These are phyloP conservation scores for Lithophane socia DNA, from an alignment of 2,888 invertebrate genomes.

Conservation along the genomic window DNA sequence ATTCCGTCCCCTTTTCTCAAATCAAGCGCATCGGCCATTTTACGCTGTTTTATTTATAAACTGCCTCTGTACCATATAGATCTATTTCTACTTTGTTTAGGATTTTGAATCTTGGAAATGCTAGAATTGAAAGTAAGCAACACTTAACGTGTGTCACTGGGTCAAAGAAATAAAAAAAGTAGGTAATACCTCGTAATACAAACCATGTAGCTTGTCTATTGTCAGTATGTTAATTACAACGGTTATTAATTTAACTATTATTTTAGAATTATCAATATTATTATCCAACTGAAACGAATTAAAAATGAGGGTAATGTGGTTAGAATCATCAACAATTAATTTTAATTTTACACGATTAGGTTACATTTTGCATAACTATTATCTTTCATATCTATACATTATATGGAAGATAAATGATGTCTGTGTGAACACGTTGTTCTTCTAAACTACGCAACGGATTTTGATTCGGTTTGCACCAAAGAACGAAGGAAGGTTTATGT, in stretches of 20 bases:
- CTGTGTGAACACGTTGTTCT: not conserved
- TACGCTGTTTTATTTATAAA: too few relatives aligned
- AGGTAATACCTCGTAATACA: not conserved
- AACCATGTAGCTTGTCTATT: not conserved
- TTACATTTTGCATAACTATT: not conserved
- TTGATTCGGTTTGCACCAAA: not conserved
- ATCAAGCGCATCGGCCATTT: too few relatives aligned
- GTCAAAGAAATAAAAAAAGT: conserved; percentile 14
- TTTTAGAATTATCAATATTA: conserved; percentile 1
- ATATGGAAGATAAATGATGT: not conserved
- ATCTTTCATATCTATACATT: not conserved
- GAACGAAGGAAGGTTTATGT: not conserved
- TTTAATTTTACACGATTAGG: not conserved
- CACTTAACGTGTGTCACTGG: not conserved
- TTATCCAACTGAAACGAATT: conserved; percentile 26
- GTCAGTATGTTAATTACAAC: conserved; percentile 26
- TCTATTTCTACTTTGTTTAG: too few relatives aligned
- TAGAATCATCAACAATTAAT: not conserved
- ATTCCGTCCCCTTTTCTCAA: too few relatives aligned
- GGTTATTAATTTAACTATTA: conserved; percentile 8
- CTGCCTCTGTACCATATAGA: too few relatives aligned
- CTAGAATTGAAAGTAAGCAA: too few relatives aligned
- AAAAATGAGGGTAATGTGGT: conserved; percentile 10
- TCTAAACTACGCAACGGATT: not conserved
- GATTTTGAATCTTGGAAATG: too few relatives aligned